Evolutionary conservation across 2,888 invertebrate species (phyloP).

Genomic region (Cephus sareptanus): DNA sequence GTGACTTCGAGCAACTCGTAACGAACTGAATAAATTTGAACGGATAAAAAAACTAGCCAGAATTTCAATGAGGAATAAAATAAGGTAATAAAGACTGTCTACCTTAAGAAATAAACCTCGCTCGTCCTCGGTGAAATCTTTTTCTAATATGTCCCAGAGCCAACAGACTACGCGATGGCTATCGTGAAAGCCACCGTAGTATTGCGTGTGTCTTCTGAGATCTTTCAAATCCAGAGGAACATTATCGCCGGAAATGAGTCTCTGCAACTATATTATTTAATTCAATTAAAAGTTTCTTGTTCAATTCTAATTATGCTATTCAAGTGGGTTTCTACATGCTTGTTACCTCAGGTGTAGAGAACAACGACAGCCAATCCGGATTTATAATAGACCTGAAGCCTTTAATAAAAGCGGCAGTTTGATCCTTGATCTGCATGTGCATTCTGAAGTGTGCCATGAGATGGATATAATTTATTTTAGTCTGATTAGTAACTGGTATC

Average conservation of each 20-base stretch:
- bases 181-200: slow-evolving; percentile 99
- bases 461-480: slow-evolving; percentile 98
- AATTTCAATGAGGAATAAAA: background rate
- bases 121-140: slow-evolving; percentile 94
- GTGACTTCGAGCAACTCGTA: slow-evolving; percentile 97
- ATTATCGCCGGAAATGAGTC: slow-evolving; percentile 96
- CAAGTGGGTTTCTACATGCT: background rate
- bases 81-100: slow-evolving; percentile 22
- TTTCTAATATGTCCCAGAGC: slow-evolving; percentile 98
- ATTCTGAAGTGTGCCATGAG: slow-evolving; percentile 98
- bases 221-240: slow-evolving; percentile 91
- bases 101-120: slow-evolving; percentile 94
- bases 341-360: slow-evolving; percentile 91
- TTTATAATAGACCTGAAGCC: slow-evolving; percentile 96
- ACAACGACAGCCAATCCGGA: slow-evolving; percentile 93
- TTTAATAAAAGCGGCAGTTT: slow-evolving; percentile 94
- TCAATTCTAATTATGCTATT: background rate
- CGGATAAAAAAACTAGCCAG: background rate
- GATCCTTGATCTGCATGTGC: slow-evolving; percentile 97
- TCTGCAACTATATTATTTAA: slow-evolving; percentile 76
- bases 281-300: slow-evolving; percentile 7
- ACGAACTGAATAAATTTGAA: slow-evolving; percentile 73
- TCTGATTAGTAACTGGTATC: slow-evolving; percentile 94
- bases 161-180: slow-evolving; percentile 97
- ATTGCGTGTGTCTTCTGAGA: slow-evolving; percentile 92